phyloP scores from a whole-genome alignment of 2,888 invertebrate species.

The Meandrusa payeni region DNA sequence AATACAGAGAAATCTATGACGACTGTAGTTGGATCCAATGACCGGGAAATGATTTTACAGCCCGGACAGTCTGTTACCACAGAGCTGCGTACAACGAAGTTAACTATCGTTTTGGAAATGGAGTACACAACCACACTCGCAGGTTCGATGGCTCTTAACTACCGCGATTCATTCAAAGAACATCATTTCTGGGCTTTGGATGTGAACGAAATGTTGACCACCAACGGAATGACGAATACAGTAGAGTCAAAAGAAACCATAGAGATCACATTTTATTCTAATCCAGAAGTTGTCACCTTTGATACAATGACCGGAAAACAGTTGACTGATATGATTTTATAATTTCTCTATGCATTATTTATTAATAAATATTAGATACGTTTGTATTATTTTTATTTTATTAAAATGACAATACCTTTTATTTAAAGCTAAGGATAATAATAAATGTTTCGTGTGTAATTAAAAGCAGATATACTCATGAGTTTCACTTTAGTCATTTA shows the following conservation, averaged over 20 bases:
- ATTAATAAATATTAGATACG: too few species aligned
- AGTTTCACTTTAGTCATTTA: too few species aligned
- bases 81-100: constrained; percentile 36
- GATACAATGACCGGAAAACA: constrained; percentile 21
- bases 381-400: too few species aligned
- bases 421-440: too few species aligned
- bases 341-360: not conserved
- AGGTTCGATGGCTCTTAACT: constrained; percentile 41
- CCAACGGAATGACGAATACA: constrained; percentile 28
- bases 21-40: constrained; percentile 31
- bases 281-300: constrained; percentile 30
- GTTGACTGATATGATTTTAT: constrained; percentile 19
- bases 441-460: too few species aligned
- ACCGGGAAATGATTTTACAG: constrained; percentile 32
- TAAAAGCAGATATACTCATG: too few species aligned
- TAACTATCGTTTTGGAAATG: constrained; percentile 36
- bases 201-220: constrained; percentile 34
- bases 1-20: constrained; percentile 26
- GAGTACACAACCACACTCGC: constrained; percentile 39
- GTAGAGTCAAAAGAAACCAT: constrained; percentile 35
- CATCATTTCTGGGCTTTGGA: constrained; percentile 47
- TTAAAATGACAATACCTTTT: too few species aligned
- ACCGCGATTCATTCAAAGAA: constrained; percentile 31
- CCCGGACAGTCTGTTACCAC: constrained; percentile 38
- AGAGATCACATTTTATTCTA: constrained; percentile 35